Evolutionary conservation across 2,113 vertebrate genomes (phyloP).

Genomic region (Rhodinocichla rosea): DNA sequence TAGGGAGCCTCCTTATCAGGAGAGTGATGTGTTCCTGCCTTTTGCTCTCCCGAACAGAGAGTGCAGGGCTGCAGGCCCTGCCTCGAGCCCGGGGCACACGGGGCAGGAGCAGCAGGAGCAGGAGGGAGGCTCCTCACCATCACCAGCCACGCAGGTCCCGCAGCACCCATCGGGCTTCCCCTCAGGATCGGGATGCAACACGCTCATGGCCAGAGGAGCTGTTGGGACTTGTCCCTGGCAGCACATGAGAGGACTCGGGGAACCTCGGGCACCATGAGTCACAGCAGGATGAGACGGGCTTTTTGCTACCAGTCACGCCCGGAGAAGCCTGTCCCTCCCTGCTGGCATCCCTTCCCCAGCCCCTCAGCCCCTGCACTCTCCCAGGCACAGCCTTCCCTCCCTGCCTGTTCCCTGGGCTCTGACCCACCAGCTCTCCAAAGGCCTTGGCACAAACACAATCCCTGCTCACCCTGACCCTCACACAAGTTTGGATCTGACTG

Average conservation of each 20-base stretch:
- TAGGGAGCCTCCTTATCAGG: not conserved
- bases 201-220: not conserved
- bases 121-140: not conserved
- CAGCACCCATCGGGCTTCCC: not conserved
- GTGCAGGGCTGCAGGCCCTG: not conserved
- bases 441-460: not conserved
- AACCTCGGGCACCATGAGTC: slow-evolving; percentile 6
- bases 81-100: not conserved
- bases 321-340: not conserved
- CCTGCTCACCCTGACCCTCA: fast-evolving
- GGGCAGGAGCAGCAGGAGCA: not conserved
- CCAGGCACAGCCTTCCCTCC: not conserved
- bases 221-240: not conserved
- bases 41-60: not conserved
- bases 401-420: not conserved
- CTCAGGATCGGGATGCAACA: not conserved
- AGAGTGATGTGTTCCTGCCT: not conserved
- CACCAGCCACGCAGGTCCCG: fast-evolving
- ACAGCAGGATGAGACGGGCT: not conserved
- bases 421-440: not conserved
- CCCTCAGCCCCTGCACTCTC: too few relatives aligned
- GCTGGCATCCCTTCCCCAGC: not conserved
- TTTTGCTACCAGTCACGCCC: not conserved
- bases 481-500: not conserved
- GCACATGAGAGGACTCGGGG: not conserved